Evolutionary conservation across 2,888 invertebrate genomes (phyloP), one percentile per base, ranked within the genome.

Genomic region (Notodonta ziczac): DNA sequence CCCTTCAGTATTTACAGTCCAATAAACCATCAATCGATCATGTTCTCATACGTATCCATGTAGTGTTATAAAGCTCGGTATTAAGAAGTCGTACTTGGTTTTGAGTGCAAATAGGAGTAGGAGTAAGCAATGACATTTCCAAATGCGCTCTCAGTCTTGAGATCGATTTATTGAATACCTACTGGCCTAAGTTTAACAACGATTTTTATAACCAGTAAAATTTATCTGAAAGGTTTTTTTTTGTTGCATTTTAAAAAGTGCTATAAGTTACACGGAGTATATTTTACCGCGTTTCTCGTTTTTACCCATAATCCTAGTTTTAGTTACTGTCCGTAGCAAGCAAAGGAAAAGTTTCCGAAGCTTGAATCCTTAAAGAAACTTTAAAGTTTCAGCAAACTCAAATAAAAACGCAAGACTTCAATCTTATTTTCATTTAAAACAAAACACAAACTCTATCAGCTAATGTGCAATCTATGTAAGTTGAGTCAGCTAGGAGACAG

Each of bases 331-430:
- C 63, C 73, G 69, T 63, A 78, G 75, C 69, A 61, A 74, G 67
- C 68, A 66, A 70, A 66, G 70, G 65, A 66, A 73, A 82, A 80
- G 66, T 78, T 82, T 73, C 52, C 50, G 56, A 68, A 77, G 76
- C 72, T 80, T 72, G 65, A 72, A 77, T 76, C 78, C 70, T 72
- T 73, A 77, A 73, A 75, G 76, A 74, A 78, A 82, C 67, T 79
- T 69, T 74, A 69, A 72, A 70, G 70, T 77, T 68, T 66, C 56
- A 73, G 69, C 61, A 65, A 79, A 80, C 72, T 82, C 74, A 72
- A 78, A 79, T 76, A 77, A 76, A 77, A 78, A 75, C 72, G 73
- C 65, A 69, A 67, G 73, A 73, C 63, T 35, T n/a, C 8, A 50
- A 52, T 54, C 71, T 69, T 67, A 66, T 60, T 61, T 63, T 46